A percentile compares a stretch with the other conserved stretches of the same genome.
phyloP scores from a whole-genome alignment of 2,113 vertebrate genomes.

The Zosterops hypoxanthus region DNA sequence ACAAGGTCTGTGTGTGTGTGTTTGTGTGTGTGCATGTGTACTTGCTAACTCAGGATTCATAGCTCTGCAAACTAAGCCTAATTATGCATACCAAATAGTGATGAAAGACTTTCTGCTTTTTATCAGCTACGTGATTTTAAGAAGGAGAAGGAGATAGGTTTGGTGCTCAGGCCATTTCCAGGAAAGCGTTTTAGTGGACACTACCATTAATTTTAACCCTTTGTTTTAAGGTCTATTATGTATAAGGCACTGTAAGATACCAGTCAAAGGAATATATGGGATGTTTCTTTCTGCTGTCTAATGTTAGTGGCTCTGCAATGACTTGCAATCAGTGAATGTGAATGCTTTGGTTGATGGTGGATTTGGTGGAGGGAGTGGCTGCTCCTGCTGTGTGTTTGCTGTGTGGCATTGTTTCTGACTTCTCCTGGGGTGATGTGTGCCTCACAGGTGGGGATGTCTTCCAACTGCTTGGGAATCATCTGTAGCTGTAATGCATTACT shows the following conservation, averaged over 20 bases:
- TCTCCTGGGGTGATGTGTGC: neutral
- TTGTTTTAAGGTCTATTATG: neutral
- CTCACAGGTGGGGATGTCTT: neutral
- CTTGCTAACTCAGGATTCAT: neutral
- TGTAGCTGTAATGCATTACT: neutral
- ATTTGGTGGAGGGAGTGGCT: neutral
- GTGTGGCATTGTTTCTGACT: neutral
- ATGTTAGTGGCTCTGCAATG: neutral
- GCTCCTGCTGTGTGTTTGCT: neutral
- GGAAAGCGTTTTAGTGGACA: neutral
- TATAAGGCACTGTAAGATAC: neutral
- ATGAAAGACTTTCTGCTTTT: conserved; percentile 25
- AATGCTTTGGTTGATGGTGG: neutral
- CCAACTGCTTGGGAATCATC: neutral
- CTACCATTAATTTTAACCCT: neutral
- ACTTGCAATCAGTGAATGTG: neutral
- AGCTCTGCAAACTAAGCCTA: neutral
- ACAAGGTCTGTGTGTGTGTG: neutral
- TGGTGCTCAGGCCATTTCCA: neutral
- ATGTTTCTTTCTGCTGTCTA: neutral
- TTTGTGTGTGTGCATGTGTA: neutral
- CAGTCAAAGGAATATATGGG: neutral
- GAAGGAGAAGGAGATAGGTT: neutral
- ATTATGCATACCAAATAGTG: neutral
- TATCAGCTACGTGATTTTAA: neutral